phyloP scores from a whole-genome alignment of 2,113 vertebrate species.

The Eurypyga helias region DNA sequence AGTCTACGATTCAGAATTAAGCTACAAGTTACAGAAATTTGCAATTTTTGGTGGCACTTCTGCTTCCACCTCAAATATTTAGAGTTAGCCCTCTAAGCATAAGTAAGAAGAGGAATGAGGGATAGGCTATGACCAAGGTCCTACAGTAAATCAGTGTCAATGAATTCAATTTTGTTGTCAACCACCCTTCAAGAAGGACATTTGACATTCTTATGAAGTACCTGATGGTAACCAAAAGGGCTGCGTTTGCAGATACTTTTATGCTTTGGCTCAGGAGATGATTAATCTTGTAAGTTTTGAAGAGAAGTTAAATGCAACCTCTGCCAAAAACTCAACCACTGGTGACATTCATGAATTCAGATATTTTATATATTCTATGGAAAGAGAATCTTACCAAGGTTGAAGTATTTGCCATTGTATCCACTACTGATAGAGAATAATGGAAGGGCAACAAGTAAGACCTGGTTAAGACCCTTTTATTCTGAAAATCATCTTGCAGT shows the following conservation, averaged over 20 bases:
- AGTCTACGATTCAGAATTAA: not conserved
- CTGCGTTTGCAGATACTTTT: not conserved
- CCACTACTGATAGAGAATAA: not conserved
- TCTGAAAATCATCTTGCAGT: not conserved
- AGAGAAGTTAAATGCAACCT: not conserved
- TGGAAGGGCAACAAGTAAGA: not conserved
- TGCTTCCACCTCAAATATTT: not conserved
- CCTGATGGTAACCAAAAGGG: not conserved
- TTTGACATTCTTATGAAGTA: not conserved
- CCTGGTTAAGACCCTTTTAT: not conserved
- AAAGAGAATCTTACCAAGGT: not conserved
- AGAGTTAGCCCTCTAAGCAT: not conserved
- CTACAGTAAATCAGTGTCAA: not conserved
- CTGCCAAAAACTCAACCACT: not conserved
- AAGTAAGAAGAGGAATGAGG: not conserved
- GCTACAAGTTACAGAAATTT: not conserved
- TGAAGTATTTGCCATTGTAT: not conserved
- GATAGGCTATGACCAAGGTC: not conserved
- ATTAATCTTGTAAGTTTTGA: conserved; percentile 25
- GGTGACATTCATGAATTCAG: not conserved
- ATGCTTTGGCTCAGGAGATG: not conserved
- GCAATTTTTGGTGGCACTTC: not conserved
- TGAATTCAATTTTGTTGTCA: not conserved
- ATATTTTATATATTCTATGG: not conserved
- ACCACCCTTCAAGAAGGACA: not conserved